Conservation (phyloP, 2,888 invertebrate genomes). For the Ptychoptera contaminata region DNA sequence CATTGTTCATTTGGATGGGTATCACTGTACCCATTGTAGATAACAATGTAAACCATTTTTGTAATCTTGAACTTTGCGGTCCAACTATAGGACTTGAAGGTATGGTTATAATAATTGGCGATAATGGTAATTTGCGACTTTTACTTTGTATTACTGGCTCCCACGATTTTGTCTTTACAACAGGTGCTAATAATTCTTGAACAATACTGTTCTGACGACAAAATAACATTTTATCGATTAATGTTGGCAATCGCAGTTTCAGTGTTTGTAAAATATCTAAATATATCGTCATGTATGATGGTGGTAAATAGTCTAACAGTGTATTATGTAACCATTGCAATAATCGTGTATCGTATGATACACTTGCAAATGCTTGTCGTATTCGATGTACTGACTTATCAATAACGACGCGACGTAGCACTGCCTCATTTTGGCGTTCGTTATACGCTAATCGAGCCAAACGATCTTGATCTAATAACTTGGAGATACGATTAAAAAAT, state of each 20-base stretch:
- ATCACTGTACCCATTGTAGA: conserved; percentile 52
- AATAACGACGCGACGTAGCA: conserved; percentile 48
- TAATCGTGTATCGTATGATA: conserved; percentile 56
- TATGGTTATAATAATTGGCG: conserved; percentile 47
- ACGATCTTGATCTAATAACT: conserved; percentile 49
- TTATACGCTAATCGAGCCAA: conserved; percentile 45
- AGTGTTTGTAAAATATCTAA: conserved; percentile 62
- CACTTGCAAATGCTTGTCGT: conserved; percentile 47
- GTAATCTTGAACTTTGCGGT: conserved; percentile 35
- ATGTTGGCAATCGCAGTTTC: conserved; percentile 48
- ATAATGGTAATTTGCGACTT: conserved; percentile 45
- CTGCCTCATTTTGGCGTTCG: conserved; percentile 45
- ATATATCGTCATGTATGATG: conserved; percentile 52
- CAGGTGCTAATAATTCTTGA: conserved; percentile 45
- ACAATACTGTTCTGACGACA: conserved; percentile 37
- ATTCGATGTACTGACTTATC: conserved; percentile 53
- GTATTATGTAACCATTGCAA: conserved; percentile 64
- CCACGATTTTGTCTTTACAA: conserved; percentile 42
- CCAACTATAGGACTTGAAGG: conserved; percentile 37
- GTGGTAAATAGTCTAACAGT: conserved; percentile 49
- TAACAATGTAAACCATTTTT: conserved; percentile 54
- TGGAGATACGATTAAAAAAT: conserved; percentile 47
- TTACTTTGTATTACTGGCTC: conserved; percentile 54
- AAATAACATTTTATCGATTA: conserved; percentile 58
- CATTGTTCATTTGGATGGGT: conserved; percentile 36